Base-by-base conservation (phyloP, 2,888 invertebrate species). In the Hyposoter didymator region DNA sequence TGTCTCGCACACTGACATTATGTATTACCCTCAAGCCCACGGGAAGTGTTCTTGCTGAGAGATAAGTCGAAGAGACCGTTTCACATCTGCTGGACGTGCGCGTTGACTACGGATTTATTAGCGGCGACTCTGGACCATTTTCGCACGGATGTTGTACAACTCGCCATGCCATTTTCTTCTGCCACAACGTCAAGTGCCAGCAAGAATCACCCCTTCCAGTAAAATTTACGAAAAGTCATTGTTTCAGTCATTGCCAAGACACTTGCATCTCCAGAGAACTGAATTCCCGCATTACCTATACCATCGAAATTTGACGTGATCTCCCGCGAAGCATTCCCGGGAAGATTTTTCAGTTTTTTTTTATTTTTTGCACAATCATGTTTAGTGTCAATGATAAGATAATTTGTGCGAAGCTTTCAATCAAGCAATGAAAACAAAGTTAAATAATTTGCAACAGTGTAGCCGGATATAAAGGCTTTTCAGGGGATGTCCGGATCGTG, bases 61-160 rank as follows among this genome's bases (percentile, higher is more conserved):
- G 49, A 85, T 82, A 83, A 85, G 83, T 80, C 80, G 83, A 52
- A 59, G 35, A 32, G n/a, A 67, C 70, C 70, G 59, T 80, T 79
- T 81, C 81, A 67, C 87, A 88, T 87, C 87, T 87, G 87, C 84
- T 86, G 64, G 78, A 78, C 69, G 55, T 74, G 45, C 52, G 55
- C 74, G 78, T 49, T 69, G 83, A 87, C 82, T 84, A 79, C 82
- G 74, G 87, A 88, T 88, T 88, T 87, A 87, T 88, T 84, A 84
- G 82, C 66, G 83, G 84, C 74, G 84, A 88, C 83, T 84, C 84
- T 64, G 73, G 83, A 59, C 73, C 79, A 84, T 75, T 43, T 79
- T 73, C 69, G 39, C 78, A 73, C 81, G 84, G 85, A 78, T 85
- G 83, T 70, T 67, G 70, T 75, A 76, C 59, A 19, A 35, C 32